phyloP scores from a whole-genome alignment of 2,888 invertebrate genomes.

The Timema cristinae region DNA sequence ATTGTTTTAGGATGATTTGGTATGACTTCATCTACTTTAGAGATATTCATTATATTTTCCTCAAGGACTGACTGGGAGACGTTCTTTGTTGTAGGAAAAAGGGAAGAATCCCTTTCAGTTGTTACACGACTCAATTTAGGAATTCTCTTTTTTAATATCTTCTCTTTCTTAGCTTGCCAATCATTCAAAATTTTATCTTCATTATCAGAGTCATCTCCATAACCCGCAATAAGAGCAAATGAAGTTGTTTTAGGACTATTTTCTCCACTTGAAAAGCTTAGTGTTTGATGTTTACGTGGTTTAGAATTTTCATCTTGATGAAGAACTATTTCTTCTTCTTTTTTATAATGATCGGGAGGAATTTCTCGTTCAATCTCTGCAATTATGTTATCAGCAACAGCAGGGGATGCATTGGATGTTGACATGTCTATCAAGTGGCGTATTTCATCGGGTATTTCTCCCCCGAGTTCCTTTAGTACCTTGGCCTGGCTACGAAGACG shows the following conservation, averaged over 20 bases:
- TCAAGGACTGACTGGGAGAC: too few relatives aligned
- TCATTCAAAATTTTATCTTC: slow-evolving; percentile 41
- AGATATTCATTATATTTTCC: too few relatives aligned
- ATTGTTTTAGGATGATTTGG: too few relatives aligned
- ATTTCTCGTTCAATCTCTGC: slow-evolving; percentile 42
- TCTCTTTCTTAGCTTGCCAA: slow-evolving; percentile 19
- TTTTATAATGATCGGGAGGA: slow-evolving; percentile 36
- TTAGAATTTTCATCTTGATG: too few relatives aligned
- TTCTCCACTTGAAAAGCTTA: slow-evolving; percentile 11
- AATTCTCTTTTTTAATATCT: too few relatives aligned
- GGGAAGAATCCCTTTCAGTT: too few relatives aligned
- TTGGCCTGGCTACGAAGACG: slow-evolving; percentile 51
- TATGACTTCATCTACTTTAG: too few relatives aligned
- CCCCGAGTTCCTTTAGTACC: slow-evolving; percentile 52
- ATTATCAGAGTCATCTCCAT: slow-evolving; percentile 52
- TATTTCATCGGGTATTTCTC: slow-evolving; percentile 51
- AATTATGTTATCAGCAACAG: slow-evolving; percentile 20
- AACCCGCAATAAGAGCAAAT: slow-evolving; percentile 52
- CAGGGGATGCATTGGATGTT: slow-evolving; percentile 12
- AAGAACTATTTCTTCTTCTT: slow-evolving; percentile 8
- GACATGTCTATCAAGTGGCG: slow-evolving; percentile 24
- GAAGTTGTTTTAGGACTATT: slow-evolving; percentile 27
- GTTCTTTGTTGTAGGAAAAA: too few relatives aligned
- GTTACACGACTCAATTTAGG: neutral
- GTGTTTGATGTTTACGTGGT: slow-evolving; percentile 1